Percentiles rank a stretch among this genome's conserved stretches.
Evolutionary conservation across 1,140 invertebrate species (phyloP).

Genomic region (Trinorchestia longiramus): DNA sequence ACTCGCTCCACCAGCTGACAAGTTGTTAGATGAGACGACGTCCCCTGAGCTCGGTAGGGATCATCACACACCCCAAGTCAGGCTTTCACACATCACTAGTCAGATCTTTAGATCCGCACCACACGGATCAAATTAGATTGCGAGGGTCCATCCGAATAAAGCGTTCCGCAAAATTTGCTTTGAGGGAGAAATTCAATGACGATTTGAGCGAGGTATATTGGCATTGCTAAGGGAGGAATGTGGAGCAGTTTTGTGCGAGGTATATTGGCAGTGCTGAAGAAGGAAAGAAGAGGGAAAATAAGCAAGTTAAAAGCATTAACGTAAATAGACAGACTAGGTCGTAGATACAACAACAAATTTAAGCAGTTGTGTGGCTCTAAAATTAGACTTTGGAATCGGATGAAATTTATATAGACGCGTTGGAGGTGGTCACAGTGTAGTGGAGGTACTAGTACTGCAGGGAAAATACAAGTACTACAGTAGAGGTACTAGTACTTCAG

Average conservation of each 20-base stretch:
- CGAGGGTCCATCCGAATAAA: neutral
- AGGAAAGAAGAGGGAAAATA: neutral
- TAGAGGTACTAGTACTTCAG: too few relatives aligned
- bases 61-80: neutral
- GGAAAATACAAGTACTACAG: too few relatives aligned
- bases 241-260: neutral
- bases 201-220: neutral
- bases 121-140: neutral
- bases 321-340: too few relatives aligned
- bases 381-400: too few relatives aligned
- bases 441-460: too few relatives aligned
- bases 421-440: too few relatives aligned
- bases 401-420: too few relatives aligned
- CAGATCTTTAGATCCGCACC: neutral
- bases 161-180: conserved; percentile 34
- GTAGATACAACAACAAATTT: too few relatives aligned
- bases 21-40: neutral
- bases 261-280: neutral
- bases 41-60: neutral
- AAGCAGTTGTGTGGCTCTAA: too few relatives aligned
- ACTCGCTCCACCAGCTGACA: neutral
- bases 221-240: neutral
- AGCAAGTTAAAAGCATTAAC: neutral
- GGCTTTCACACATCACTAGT: neutral
- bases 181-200: neutral